Percentiles rank a stretch among this genome's conserved stretches.
Evolutionary conservation across 2,888 invertebrate species (phyloP).

Genomic region (Nemoura dubitans): DNA sequence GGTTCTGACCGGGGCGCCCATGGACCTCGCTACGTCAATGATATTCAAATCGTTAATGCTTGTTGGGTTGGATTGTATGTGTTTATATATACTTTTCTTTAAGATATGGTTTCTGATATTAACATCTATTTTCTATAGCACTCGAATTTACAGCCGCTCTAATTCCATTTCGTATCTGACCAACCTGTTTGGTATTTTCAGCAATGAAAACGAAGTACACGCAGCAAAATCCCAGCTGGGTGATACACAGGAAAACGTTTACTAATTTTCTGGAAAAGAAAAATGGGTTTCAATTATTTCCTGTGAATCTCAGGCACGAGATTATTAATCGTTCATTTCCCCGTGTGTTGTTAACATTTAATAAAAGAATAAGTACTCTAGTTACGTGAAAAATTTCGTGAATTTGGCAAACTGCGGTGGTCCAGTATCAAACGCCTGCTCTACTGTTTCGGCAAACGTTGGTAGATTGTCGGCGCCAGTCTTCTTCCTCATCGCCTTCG

Average conservation of each 20-base stretch:
- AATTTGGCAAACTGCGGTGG: slow-evolving; percentile 70
- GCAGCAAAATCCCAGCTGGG: slow-evolving; percentile 98
- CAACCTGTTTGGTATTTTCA: slow-evolving; percentile 83
- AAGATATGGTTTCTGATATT: too few relatives aligned
- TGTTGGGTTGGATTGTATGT: too few relatives aligned
- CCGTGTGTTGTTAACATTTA: too few relatives aligned
- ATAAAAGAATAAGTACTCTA: background rate
- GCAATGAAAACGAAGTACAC: slow-evolving; percentile 96
- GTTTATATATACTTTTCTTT: too few relatives aligned
- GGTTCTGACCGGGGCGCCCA: background rate
- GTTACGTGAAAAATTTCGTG: slow-evolving; percentile 69
- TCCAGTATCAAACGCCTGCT: slow-evolving; percentile 80
- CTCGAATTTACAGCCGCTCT: too few relatives aligned
- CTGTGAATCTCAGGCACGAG: background rate
- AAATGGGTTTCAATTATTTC: background rate
- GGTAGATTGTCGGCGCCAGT: slow-evolving; percentile 67
- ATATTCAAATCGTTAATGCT: too few relatives aligned
- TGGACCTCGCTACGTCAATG: too few relatives aligned
- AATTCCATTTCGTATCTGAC: too few relatives aligned
- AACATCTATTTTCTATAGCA: too few relatives aligned
- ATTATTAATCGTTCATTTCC: too few relatives aligned
- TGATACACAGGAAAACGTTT: slow-evolving; percentile 88
- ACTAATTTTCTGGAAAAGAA: slow-evolving; percentile 61
- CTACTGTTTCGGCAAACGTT: slow-evolving; percentile 85
- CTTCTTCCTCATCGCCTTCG: slow-evolving; percentile 71